Base-by-base conservation (phyloP, 23 tunicate genomes). In the Aplidium turbinatum region DNA sequence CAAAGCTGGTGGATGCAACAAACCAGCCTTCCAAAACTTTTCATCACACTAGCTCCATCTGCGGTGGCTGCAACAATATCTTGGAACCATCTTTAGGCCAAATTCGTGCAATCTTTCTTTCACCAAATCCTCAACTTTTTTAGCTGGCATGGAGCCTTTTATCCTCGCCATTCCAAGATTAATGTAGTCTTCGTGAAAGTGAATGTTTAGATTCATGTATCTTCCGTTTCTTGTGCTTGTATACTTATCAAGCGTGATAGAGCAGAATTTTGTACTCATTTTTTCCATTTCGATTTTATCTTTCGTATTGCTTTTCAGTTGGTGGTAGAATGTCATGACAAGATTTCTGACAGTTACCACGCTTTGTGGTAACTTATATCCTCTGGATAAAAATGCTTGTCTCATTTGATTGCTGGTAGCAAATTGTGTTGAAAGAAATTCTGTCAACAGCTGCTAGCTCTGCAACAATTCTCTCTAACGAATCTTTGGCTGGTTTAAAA, bases 11-110 rank as follows among this genome's bases (percentile, higher is more conserved):
- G 84, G 35, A 78, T 35, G 63, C 75, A 66, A 52, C 52, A 47
- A 50, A 65, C 67, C 75, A 78, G 66, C 52, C 75, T 81, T 70
- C 86, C 86, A 71, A 81, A 81, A 54, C 85, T 79, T 68, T 70
- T 69, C 78, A 79, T 79, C 57, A 81, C 86, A 70, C 78, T 70
- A 81, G 86, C 86, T 58, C 86, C 86, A 81, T 70, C 78, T 81
- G 78, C 72, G 23, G 78, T 70, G 31, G 85, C 68, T 71, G 86
- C 78, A 38, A 81, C 86, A 81, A 81, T 81, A 39, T 81, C 70
- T 46, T 81, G n/a, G n/a, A n/a, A n/a, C 78, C 56, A 58, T 76
- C 38, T 72, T 51, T 5, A 78, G 64, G 30, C 84, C 78, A 70
- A 70, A 81, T 57, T 81, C 61, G 11, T 70, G 58, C 78, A 81